Base-by-base conservation (phyloP, 2,888 invertebrate species). In the Pyrrhosoma nymphula region DNA sequence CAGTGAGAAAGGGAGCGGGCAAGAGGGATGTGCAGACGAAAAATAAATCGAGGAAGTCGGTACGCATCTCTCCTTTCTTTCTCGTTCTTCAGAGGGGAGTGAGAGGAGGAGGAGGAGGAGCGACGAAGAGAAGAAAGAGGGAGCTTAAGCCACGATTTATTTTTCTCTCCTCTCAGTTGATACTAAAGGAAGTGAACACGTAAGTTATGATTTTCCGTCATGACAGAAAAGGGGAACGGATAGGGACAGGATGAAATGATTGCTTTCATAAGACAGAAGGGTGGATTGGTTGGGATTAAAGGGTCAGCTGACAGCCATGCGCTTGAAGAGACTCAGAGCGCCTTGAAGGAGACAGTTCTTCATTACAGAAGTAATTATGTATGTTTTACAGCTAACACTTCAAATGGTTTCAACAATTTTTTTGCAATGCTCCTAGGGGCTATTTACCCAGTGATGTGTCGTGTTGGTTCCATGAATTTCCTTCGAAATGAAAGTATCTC, bases 131-230 rank as follows among this genome's bases (percentile, higher is more conserved):
- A 82, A 26, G 16, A 60, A 60, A 35, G 16, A 82, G 35, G 82
- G 16, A 82, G 82, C 82, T 82, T 82, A 82, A 82, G 82, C 82
- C 82, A 35, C 82, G 30, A 16, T 82, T 82, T 35, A 82, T 82
- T 82, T 82, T 82, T 82, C 18, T n/a, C n/a, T 82, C 35, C 82
- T 82, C 35, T n/a, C 30, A 35, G 82, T 82, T 82, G 82, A 82
- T 82, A 82, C 82, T 69, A n/a, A n/a, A 69, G 82, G 82, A 82
- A 35, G 82, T 35, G 69, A 82, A 82, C 82, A 35, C 35, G 82
- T 35, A 82, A 82, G 82, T 26, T 82, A 82, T 82, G 35, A 82
- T 82, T 82, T 60, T 82, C 82, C n/a, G 0, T 8, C 16, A 35
- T 82, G 82, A 82, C 82, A 82, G 35, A n/a, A 35, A 69, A 69